A percentile compares a stretch with the other conserved stretches of the same genome.
Evolutionary conservation across 1,140 invertebrate genomes (phyloP).

Genomic region (Danaus plexippus): DNA sequence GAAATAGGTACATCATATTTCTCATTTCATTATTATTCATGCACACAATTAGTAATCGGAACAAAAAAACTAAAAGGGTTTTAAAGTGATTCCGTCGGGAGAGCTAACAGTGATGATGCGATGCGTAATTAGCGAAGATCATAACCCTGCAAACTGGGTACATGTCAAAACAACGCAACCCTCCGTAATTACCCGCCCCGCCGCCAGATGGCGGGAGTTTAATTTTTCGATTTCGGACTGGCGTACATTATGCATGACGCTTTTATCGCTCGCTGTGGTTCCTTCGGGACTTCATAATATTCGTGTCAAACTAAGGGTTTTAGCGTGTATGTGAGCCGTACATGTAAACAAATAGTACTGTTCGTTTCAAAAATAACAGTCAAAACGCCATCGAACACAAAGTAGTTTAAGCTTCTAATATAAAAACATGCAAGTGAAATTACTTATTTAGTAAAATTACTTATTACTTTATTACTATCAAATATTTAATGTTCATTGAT

Average conservation of each 20-base stretch:
- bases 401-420: no score
- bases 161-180: conserved; percentile 56
- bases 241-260: conserved; percentile 64
- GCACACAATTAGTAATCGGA: conserved; percentile 29
- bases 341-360: no score
- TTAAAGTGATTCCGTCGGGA: conserved; percentile 26
- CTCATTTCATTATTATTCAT: conserved; percentile 21
- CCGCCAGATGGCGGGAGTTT: conserved; percentile 62
- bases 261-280: conserved; percentile 65
- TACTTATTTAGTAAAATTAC: no score
- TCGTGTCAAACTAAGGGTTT: conserved; percentile 21
- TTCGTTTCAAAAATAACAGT: no score
- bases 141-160: conserved; percentile 47
- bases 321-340: conserved; percentile 12
- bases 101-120: conserved; percentile 32
- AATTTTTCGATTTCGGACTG: conserved; percentile 69
- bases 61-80: conserved; percentile 31
- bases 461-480: no score
- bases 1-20: not conserved
- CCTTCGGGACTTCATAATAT: conserved; percentile 48
- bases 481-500: no score
- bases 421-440: no score
- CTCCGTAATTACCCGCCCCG: conserved; percentile 51
- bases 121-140: conserved; percentile 45
- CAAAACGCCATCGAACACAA: no score